Evolutionary conservation across 2,797 vertebrate species (phyloP).

Genomic region (Parauchenoglanis punctatus): DNA sequence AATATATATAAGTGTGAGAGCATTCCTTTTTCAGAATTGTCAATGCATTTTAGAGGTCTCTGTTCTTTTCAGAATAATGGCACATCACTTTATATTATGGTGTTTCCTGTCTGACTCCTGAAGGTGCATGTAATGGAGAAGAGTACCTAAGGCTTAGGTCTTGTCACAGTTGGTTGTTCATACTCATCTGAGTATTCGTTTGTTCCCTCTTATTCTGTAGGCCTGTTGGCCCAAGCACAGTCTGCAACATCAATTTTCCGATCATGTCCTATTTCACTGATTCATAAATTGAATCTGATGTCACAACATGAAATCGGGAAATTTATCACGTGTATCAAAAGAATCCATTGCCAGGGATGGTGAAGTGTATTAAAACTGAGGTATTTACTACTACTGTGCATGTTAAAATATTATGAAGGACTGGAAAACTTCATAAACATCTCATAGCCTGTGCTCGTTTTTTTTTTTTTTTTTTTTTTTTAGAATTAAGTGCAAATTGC

Average conservation of each 20-base stretch:
- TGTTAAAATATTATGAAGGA: not conserved
- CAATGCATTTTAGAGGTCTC: not conserved
- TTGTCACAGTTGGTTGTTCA: constrained; percentile 35
- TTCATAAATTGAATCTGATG: not conserved
- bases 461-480: too few species aligned
- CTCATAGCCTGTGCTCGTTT: not conserved
- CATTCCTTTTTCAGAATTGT: not conserved
- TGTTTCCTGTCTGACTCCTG: not conserved
- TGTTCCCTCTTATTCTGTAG: not conserved
- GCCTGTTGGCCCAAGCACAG: not conserved
- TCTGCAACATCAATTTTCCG: not conserved
- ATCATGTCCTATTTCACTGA: not conserved
- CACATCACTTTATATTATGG: constrained; percentile 5
- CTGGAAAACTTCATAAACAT: not conserved
- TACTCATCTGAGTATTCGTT: constrained; percentile 8
- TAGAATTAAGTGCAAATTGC: not conserved
- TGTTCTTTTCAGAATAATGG: not conserved
- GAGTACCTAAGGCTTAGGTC: constrained; percentile 14
- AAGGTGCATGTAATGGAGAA: constrained; percentile 38
- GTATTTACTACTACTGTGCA: not conserved
- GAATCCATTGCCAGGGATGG: not conserved
- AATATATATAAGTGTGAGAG: too few species aligned
- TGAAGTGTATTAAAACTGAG: not conserved
- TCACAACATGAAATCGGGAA: not conserved
- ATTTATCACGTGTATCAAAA: not conserved